Evolutionary conservation across 1,140 invertebrate genomes (phyloP).

Genomic region (Myzus persicae): DNA sequence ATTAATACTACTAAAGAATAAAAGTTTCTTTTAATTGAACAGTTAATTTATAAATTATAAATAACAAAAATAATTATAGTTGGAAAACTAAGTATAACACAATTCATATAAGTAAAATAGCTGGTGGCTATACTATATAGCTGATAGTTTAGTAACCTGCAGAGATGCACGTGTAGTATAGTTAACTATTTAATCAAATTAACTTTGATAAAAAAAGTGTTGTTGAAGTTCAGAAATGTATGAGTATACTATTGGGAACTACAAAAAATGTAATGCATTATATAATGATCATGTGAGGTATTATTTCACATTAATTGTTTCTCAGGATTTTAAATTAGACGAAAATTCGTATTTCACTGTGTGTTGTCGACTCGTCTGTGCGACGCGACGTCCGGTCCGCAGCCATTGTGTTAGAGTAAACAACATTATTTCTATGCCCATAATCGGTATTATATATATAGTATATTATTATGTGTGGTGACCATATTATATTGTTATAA

Average conservation of each 20-base stretch:
- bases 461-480: not conserved
- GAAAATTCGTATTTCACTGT: not conserved
- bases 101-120: not conserved
- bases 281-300: not conserved
- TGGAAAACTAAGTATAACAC: not conserved
- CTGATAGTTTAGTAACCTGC: not conserved
- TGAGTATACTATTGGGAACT: not conserved
- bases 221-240: not conserved
- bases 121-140: not conserved
- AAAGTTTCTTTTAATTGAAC: not conserved
- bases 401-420: not conserved
- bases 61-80: conserved; percentile 3
- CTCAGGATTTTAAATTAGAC: not conserved
- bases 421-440: not conserved
- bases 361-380: not conserved
- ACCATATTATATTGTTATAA: too few relatives aligned
- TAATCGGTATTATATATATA: not conserved
- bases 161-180: not conserved
- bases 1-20: not conserved
- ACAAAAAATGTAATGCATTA: not conserved
- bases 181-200: not conserved
- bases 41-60: not conserved
- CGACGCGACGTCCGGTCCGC: not conserved
- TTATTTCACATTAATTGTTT: not conserved
- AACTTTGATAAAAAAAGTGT: not conserved